Base-by-base conservation (phyloP, 2,113 vertebrate species). In the Nothobranchius kuhntae region DNA sequence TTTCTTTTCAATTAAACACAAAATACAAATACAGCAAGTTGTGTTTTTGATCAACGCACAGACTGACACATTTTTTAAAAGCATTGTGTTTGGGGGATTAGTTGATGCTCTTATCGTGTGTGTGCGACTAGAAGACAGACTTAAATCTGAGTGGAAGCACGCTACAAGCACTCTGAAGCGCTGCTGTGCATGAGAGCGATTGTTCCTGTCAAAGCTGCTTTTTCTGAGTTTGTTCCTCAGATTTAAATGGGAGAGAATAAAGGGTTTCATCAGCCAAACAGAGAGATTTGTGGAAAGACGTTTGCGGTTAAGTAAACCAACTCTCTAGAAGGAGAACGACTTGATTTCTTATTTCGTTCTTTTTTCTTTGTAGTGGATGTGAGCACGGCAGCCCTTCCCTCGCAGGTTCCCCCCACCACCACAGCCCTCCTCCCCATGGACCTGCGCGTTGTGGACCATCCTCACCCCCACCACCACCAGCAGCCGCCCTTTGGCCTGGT, bases 371-470 rank as follows among this genome's bases (percentile, higher is more conserved):
- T 61, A 99, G 97, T 96, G 92, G 97, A 98, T 35, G 96, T 97
- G 92, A 95, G 94, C 84, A 55, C 86, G 4, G 85, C 95, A 17
- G 92, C 94, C 4, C 91, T 98, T 92, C 97, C 96, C 80, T 86
- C 96, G 90, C 95, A 94, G 89, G 95, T 95, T 74, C 94, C 95
- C 3, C 92, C 96, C 0, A 66, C 93, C 42, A 86, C 94, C 48
- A 94, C 96, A 0, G 77, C 94, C 26, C 93, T 95, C 47, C 94
- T 96, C 80, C 95, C 96, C 42, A 98, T 98, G 97, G 96, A 98
- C 81, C 95, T 98, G 73, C 95, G 96, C 15, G 83, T 99, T 81
- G 91, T 99, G 84, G 97, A 99, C 83, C 96, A 87, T 68, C 38
- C 24, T 50, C 81, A 66, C 68, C 80, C 78, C 75, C 87, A 86